Percentiles rank a stretch among this genome's conserved stretches.
Conservation (phyloP, 2,113 vertebrate genomes). For the human (Homo sapiens) region GRCh38 chr6:106321501-106322000, state of each 20-base stretch:
- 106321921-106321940: slow-evolving; percentile 1
- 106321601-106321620: too few species aligned
- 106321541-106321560: too few species aligned
- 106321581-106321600: too few species aligned
- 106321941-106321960: slow-evolving; percentile 6
- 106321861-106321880: slow-evolving; percentile 6
- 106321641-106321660: not conserved
- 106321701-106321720: slow-evolving; percentile 18
- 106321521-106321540: too few species aligned
- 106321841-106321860: not conserved
- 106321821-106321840: not conserved
- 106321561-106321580: too few species aligned
- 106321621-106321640: too few species aligned
- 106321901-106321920: not conserved
- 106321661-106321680: slow-evolving; percentile 14
- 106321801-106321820: not conserved
- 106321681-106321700: not conserved
- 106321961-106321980: not conserved
- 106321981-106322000: not conserved
- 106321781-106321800: not conserved
- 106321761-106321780: not conserved
- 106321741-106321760: not conserved
- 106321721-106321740: slow-evolving; percentile 2
- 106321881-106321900: not conserved
- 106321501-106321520: too few species aligned